phyloP scores from a whole-genome alignment of 2,888 invertebrate genomes.

The Drosophila gaucha region DNA sequence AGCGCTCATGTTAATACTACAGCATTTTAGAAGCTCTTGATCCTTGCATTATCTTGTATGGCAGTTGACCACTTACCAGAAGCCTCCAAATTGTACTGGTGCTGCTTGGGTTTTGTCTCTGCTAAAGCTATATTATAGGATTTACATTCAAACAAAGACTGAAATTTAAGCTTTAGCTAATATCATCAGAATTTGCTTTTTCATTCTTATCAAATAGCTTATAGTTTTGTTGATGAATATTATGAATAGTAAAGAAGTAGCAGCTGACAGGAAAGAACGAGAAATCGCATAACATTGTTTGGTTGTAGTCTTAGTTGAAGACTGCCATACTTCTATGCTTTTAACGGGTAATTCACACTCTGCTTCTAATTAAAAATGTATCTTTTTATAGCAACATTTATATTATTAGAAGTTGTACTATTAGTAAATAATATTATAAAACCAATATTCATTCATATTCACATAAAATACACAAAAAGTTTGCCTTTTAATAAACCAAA shows the following conservation, averaged over 20 bases:
- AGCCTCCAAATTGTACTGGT: background rate
- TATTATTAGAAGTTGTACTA: background rate
- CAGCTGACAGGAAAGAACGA: no score
- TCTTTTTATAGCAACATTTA: no score
- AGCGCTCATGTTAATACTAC: background rate
- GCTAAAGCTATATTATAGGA: background rate
- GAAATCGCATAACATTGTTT: no score
- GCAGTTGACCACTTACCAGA: background rate
- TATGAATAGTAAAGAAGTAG: background rate
- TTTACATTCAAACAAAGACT: no score
- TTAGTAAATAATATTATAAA: background rate
- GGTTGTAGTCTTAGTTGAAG: background rate
- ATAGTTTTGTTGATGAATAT: no score
- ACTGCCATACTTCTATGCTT: no score
- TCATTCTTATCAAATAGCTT: background rate
- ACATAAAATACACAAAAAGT: background rate
- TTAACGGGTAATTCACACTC: rapidly evolving
- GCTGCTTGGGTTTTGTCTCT: background rate
- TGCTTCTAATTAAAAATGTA: no score
- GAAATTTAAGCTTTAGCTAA: background rate
- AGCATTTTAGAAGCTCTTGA: background rate
- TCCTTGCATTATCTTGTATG: background rate
- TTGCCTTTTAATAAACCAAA: background rate
- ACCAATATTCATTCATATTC: background rate
- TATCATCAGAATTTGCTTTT: no score